phyloP scores from a whole-genome alignment of 2,113 vertebrate species.

The Bettongia penicillata region DNA sequence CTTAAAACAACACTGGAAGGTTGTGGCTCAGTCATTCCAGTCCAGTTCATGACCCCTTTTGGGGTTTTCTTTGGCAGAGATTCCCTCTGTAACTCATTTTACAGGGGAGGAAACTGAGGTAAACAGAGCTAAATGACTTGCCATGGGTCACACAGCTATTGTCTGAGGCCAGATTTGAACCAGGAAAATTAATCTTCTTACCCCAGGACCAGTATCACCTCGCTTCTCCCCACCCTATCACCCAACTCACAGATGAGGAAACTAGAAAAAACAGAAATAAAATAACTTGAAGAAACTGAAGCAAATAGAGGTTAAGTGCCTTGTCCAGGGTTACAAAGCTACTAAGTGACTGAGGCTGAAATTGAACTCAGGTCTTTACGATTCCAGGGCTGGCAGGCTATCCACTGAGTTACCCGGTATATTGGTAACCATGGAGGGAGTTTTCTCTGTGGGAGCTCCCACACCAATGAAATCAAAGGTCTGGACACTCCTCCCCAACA shows the following conservation, averaged over 20 bases:
- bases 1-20: background rate
- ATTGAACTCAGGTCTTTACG: background rate
- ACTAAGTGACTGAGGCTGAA: background rate
- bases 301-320: background rate
- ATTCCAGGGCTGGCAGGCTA: background rate
- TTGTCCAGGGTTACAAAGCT: background rate
- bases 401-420: background rate
- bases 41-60: background rate
- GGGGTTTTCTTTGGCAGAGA: background rate
- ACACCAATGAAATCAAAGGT: background rate
- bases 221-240: background rate
- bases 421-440: background rate
- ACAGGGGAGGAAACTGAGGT: background rate
- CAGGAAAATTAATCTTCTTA: background rate
- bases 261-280: no score
- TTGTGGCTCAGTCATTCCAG: background rate
- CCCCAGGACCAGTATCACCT: background rate
- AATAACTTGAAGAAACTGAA: background rate
- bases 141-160: background rate
- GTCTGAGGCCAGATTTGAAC: background rate
- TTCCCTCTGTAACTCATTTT: background rate
- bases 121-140: background rate
- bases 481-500: background rate
- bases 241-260: background rate
- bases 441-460: background rate